Conservation (phyloP, 2,888 invertebrate species). For the Cantharis flavilabris region DNA sequence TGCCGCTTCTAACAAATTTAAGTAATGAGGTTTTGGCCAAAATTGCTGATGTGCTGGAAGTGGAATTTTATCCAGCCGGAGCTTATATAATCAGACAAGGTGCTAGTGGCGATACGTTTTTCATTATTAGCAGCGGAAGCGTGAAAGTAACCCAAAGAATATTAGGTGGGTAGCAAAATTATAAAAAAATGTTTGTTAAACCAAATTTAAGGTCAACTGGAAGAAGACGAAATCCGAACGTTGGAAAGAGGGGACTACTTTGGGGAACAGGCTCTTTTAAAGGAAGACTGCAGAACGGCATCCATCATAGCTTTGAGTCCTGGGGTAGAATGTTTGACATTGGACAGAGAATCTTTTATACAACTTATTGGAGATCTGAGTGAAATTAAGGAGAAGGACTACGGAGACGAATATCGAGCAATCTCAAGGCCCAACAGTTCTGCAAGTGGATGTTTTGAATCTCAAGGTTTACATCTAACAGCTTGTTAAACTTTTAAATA, state of each 20-base stretch:
- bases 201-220: conserved; percentile 46
- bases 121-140: conserved; percentile 65
- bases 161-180: conserved; percentile 45
- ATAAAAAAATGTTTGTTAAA: background rate
- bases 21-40: conserved; percentile 64
- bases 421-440: conserved; percentile 54
- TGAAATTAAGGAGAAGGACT: conserved; percentile 74
- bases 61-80: conserved; percentile 67
- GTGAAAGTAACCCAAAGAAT: conserved; percentile 60
- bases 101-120: conserved; percentile 67
- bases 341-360: conserved; percentile 72
- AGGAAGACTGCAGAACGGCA: conserved; percentile 70
- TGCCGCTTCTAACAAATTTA: conserved; percentile 64
- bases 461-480: conserved; percentile 29
- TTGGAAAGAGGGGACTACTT: conserved; percentile 67
- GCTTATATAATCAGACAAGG: conserved; percentile 69
- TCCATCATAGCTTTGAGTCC: conserved; percentile 67
- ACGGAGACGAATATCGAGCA: conserved; percentile 66
- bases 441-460: conserved; percentile 50
- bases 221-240: conserved; percentile 63
- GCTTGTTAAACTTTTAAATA: background rate
- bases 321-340: conserved; percentile 67
- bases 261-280: conserved; percentile 68
- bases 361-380: conserved; percentile 77
- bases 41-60: conserved; percentile 73